Base-by-base conservation (phyloP, 1,140 invertebrate genomes). In the Andricus grossulariae region DNA sequence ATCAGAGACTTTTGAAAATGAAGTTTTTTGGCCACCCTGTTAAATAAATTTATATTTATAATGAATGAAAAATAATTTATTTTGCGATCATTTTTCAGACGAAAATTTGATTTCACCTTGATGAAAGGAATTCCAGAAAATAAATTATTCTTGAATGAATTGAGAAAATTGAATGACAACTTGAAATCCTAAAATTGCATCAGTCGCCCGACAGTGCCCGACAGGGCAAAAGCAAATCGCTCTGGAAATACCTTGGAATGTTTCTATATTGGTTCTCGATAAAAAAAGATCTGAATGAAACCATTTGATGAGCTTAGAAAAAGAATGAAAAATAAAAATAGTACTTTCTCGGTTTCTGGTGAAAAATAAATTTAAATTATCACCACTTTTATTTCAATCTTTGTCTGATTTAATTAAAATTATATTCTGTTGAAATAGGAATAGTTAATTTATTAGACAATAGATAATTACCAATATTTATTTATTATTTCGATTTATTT, bases 201-300 rank as follows among this genome's bases (percentile, higher is more conserved):
- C 57, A 66, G 32, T 66, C 57, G 4, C 19, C 3, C 39, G 25
- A 16, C 57, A 16, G 12, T 32, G 6, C 39, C 57, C 39, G 19
- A 66, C 21, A 32, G 21, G 1, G 25, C 25, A 32, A 66, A 66
- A 66, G 21, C 19, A 19, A 18, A 57, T 57, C 11, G 55, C 55
- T 60, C 55, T 60, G 55, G 25, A 66, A 66, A 66, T 66, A 66
- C 21, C 21, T 66, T 11, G 25, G 39, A 25, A 16, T 21, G 16
- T 16, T 66, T 66, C 57, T 66, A 66, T 66, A 66, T 66, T 66
- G 32, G 57, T 66, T 66, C 25, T 13, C 25, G 57, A 39, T 66
- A 6, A 25, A 21, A 66, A 19, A 60, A 66, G 15, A 12, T 32
- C 57, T 66, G 57, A 66, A 66, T 66, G 57, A 66, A 66, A 39